Evolutionary conservation across 1,140 invertebrate species (phyloP), one percentile per base, ranked within the genome.

Genomic region (Drosophila ficusphila): DNA sequence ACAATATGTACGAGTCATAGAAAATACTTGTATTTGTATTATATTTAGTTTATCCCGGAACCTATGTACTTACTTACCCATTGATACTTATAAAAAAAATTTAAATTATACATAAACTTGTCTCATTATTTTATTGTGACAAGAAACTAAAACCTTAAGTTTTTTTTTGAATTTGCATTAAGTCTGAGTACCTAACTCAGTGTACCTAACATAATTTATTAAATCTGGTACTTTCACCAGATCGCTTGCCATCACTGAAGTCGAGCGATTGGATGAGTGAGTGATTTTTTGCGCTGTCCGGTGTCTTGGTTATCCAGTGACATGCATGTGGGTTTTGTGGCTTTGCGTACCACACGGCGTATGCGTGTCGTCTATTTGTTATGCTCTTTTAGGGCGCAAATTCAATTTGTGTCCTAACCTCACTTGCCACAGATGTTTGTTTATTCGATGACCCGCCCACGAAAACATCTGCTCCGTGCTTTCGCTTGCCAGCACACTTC

Each of bases 361-460:
- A 86, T 69, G 82, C 67, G 81, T 81, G 69, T 69, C 81, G 67
- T 79, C 72, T 85, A 85, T 85, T 85, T 85, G 81, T 77, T 81
- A 88, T 85, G 81, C 81, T 81, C 67, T 86, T 81, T 81, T 71
- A 65, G 62, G 34, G 65, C 56, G 67, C 76, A 86, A 85, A 85
- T 88, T 81, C 76, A 86, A 85, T 85, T 86, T 85, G 79, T 64
- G 42, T 58, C 42, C 61, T 42, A 56, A 61, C 74, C 73, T 69
- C 75, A 61, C 65, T 60, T 49, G 75, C 64, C 62, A 44, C 71
- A 75, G 67, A 78, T 83, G 76, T 72, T 57, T 76, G 76, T 68
- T 86, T 86, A 76, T 79, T 86, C 70, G 61, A 48, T 48, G 18
- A 47, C 44, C 27, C 41, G n/a, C 41, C 8, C 6, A 14, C 16